These are phyloP conservation scores for Loris lydekkerianus DNA, from an alignment of 2,797 vertebrate genomes.

Conservation along the genomic window DNA sequence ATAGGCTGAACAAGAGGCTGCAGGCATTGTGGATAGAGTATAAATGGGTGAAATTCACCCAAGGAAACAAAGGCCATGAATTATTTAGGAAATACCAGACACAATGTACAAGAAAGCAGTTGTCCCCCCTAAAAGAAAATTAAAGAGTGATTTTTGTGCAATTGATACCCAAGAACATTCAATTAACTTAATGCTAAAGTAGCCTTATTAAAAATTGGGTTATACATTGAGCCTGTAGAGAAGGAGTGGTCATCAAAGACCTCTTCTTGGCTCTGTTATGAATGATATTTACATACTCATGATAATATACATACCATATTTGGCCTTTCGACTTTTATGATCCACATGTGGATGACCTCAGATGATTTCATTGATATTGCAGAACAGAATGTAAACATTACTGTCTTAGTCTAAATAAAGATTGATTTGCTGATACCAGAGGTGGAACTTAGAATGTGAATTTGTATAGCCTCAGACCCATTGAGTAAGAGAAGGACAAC, in stretches of 20 bases:
- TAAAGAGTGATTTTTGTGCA: background rate
- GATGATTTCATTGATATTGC: background rate
- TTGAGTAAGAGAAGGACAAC: background rate
- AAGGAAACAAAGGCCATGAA: background rate
- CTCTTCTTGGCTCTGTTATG: background rate
- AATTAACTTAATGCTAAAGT: background rate
- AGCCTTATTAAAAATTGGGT: background rate
- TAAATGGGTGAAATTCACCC: background rate
- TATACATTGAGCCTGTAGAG: background rate
- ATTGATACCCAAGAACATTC: background rate
- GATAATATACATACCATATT: background rate
- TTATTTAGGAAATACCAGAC: constrained; percentile 45
- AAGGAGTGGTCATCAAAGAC: background rate
- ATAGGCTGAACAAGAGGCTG: background rate
- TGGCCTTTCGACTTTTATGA: background rate
- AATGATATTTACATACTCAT: background rate
- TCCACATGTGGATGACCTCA: background rate
- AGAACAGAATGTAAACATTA: constrained; percentile 9
- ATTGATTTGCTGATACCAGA: background rate
- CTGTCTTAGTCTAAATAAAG: constrained; percentile 6
- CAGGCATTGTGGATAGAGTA: background rate
- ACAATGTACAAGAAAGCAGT: background rate
- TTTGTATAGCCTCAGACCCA: background rate
- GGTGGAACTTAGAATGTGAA: background rate
- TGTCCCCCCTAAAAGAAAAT: background rate